Base-by-base conservation (phyloP, 2,888 invertebrate species). In the Cataglyphis albicans region DNA sequence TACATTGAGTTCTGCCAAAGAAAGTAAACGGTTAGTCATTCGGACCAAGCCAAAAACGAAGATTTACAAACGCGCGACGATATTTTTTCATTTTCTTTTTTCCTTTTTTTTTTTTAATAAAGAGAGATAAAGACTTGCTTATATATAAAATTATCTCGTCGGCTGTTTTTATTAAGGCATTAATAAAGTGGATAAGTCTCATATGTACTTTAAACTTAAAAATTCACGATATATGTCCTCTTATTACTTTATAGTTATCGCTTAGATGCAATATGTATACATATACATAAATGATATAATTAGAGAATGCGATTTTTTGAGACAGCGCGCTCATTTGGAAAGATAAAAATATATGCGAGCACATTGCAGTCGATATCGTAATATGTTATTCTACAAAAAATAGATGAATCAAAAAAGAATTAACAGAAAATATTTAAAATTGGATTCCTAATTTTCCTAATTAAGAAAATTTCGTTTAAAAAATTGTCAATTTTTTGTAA, bases 1-100 rank as follows among this genome's bases (percentile, higher is more conserved):
- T 88, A 89, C 67, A 86, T 86, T 89, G 59, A 87, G 84, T 82
- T 89, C 78, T 89, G 83, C 82, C 86, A 84, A 81, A 73, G 59
- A 70, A 65, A 75, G 25, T 83, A 85, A 74, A 86, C 63, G 55
- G 57, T 75, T 78, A 75, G 61, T 64, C 64, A 64, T 82, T 68
- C 48, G 63, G 63, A 82, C 64, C 84, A 67, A 78, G 15, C 32
- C 9, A 29, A 32, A 75, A 41, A 35, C 25, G 32, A 18, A 80
- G 21, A 18, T 35, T 57, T 12, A 18, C 72, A n/a, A 25, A 78
- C 15, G 21, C 18, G 59, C 29, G 21, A 57, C 12, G 10, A 59
- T 44, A 25, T 44, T 7, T 52, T 52, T n/a, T n/a, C 18, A n/a
- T 7, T 52, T n/a, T 32, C n/a, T 59, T 48, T 59, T 32, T 7